Evolutionary conservation across 2,797 vertebrate genomes (phyloP).

Genomic region (Macropus fuliginosus): DNA sequence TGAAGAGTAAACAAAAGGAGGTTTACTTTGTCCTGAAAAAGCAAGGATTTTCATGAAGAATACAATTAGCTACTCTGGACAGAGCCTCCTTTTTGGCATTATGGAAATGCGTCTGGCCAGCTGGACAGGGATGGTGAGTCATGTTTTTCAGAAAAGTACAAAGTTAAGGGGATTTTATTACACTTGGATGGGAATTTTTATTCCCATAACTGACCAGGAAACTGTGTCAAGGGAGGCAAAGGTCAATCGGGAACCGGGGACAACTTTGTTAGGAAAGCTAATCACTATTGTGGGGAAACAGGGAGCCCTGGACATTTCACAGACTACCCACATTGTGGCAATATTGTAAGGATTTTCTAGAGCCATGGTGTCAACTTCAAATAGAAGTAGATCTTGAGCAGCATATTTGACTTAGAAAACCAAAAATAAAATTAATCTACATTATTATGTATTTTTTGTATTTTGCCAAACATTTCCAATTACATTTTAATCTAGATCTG

Average conservation of each 20-base stretch:
- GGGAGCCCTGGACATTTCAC: not conserved
- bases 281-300: not conserved
- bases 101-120: not conserved
- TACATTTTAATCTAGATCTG: not conserved
- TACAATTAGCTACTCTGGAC: not conserved
- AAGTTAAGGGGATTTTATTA: not conserved
- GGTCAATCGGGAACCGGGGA: not conserved
- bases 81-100: not conserved
- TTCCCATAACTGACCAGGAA: not conserved
- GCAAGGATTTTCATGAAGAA: not conserved
- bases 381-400: not conserved
- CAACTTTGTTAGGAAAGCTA: not conserved
- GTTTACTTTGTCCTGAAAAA: not conserved
- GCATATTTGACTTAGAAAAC: not conserved
- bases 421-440: not conserved
- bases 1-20: not conserved
- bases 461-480: not conserved
- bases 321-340: not conserved
- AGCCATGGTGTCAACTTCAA: not conserved
- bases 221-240: not conserved
- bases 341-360: not conserved
- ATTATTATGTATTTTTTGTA: not conserved
- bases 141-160: not conserved
- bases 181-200: not conserved
- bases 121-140: not conserved